Conservation (phyloP, 2,113 vertebrate genomes). For the Puntigrus tetrazona region DNA sequence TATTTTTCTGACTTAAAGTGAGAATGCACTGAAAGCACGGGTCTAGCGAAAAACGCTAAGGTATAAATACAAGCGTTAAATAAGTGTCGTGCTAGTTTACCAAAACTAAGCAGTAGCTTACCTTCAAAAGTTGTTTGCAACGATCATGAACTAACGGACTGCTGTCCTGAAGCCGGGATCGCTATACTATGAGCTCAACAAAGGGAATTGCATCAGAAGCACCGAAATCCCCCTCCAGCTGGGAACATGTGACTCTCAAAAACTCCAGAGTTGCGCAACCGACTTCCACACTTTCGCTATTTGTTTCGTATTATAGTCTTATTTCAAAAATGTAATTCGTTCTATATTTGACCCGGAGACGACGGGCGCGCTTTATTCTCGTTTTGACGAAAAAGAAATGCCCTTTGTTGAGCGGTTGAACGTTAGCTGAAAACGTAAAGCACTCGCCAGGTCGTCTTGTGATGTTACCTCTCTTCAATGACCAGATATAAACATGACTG, state of each 20-base stretch:
- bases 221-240: not conserved
- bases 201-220: constrained; percentile 42
- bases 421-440: not conserved
- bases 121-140: not conserved
- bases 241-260: constrained; percentile 28
- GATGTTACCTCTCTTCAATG: not conserved
- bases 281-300: not conserved
- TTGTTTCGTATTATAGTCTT: not conserved
- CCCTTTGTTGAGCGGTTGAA: not conserved
- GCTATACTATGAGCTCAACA: too few species aligned
- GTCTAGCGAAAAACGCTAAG: not conserved
- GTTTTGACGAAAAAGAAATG: not conserved
- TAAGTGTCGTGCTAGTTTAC: not conserved
- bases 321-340: not conserved
- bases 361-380: not conserved
- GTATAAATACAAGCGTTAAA: not conserved
- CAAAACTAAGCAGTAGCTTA: constrained; percentile 1
- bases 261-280: constrained; percentile 48
- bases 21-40: not conserved
- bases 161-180: not conserved
- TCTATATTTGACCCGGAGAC: not conserved
- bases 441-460: not conserved
- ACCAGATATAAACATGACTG: not conserved
- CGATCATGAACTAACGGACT: constrained; percentile 2
- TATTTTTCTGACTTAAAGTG: not conserved